Evolutionary conservation across 37 sponge, comb jelly and placozoan species (phyloP), one percentile per base, ranked within the genome.

Genomic region (Hormiphora californensis): DNA sequence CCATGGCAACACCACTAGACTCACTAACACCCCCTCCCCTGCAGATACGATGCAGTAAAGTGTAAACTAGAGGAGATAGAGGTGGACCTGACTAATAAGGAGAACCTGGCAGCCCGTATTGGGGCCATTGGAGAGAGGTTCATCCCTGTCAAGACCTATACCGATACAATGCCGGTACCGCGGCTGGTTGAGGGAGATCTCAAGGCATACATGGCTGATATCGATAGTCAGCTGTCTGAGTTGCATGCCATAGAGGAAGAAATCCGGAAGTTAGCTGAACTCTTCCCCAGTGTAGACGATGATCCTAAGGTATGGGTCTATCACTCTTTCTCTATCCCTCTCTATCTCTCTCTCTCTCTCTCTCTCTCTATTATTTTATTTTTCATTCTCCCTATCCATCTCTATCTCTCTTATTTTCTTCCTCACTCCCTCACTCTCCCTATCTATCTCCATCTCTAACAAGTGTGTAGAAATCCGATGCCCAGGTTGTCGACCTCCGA

Each of bases 161-260:
- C 81, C 8, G 46, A 17, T 12, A 73, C 40, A 43, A 27, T 73
- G 81, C 81, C 81, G 3, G 17, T 43, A 40, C 81, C 81, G n/a
- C 41, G 81, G 1, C 81, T 73, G 1, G 46, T 43, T n/a, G 81
- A 73, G 4, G 81, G 46, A 4, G 81, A 73, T 3, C 81, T 73
- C 0, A 7, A 36, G 41, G 17, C 40, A 46, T 73, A 40, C 81
- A 73, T 73, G 81, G 41, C 81, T 27, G 81, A 73, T 36, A 73
- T 73, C 43, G 81, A 73, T 28, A 46, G 8, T 4, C 46, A 73
- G 44, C 44, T 73, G 35, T 43, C 21, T n/a, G 35, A 33, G 2
- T 4, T 73, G 7, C 44, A 40, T 21, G 38, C 12, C 23, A 23
- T 73, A 28, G 81, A 73, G 81, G 81, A 73, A 28, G 43, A 73